A percentile compares a stretch with the other conserved stretches of the same genome.
phyloP scores from a whole-genome alignment of 2,797 vertebrate genomes.

The Muscicapa striata region DNA sequence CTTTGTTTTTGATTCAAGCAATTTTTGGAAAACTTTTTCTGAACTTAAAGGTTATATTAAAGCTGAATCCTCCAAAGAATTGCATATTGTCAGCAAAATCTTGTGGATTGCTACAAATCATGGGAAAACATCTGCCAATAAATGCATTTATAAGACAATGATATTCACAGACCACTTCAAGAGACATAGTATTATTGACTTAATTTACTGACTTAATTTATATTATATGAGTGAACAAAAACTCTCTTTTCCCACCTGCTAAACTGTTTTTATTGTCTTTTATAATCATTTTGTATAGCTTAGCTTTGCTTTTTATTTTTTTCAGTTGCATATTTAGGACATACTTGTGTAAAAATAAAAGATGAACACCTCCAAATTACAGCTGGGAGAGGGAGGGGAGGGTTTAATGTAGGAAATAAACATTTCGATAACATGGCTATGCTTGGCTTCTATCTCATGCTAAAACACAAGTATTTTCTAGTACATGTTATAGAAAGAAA shows the following conservation, averaged over 20 bases:
- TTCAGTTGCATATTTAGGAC: neutral
- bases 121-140: neutral
- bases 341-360: neutral
- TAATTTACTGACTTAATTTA: neutral
- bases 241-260: neutral
- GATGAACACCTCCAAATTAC: neutral
- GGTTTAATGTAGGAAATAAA: neutral
- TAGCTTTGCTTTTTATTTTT: neutral
- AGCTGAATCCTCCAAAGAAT: neutral
- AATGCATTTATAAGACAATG: neutral
- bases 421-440: neutral
- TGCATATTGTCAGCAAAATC: neutral
- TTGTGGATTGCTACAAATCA: neutral
- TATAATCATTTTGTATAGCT: neutral
- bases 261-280: neutral
- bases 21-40: conserved; percentile 48
- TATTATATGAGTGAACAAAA: neutral
- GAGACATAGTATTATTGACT: neutral
- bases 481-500: neutral
- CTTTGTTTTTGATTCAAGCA: conserved; percentile 46
- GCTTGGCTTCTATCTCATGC: neutral
- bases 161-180: neutral
- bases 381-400: fast-evolving
- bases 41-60: neutral
- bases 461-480: neutral